Evolutionary conservation across 2,888 invertebrate genomes (phyloP).

Genomic region (Habrosyne pyritoides): DNA sequence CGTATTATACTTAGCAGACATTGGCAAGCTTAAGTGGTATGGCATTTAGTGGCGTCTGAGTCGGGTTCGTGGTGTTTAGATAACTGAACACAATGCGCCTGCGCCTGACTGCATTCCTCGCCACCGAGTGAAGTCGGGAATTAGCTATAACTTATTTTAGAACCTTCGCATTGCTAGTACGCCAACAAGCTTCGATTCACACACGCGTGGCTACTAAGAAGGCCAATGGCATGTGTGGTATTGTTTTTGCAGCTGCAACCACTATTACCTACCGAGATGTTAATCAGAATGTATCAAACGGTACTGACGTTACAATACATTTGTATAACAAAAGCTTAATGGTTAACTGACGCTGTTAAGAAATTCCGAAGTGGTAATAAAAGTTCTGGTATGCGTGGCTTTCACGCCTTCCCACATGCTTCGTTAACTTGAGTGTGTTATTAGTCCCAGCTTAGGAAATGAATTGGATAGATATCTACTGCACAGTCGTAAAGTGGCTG

Average conservation of each 20-base stretch:
- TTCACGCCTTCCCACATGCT: constrained; percentile 32
- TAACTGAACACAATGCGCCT: constrained; percentile 52
- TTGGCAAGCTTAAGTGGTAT: neutral
- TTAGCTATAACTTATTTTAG: constrained; percentile 68
- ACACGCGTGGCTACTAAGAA: constrained; percentile 27
- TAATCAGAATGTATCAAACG: constrained; percentile 51
- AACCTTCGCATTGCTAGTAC: constrained; percentile 39
- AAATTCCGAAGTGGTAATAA: constrained; percentile 44
- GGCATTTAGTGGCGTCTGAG: constrained; percentile 27
- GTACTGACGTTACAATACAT: constrained; percentile 45
- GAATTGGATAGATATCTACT: constrained; percentile 2
- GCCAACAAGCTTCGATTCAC: constrained; percentile 21
- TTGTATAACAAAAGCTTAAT: constrained; percentile 55
- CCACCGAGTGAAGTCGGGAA: constrained; percentile 51
- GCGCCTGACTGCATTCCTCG: constrained; percentile 61
- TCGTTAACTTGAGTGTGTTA: constrained; percentile 28
- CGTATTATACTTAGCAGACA: neutral
- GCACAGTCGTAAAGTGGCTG: neutral
- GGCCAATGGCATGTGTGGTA: constrained; percentile 34
- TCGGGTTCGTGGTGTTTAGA: constrained; percentile 59
- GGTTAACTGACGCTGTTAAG: constrained; percentile 38
- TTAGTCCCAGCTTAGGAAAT: constrained; percentile 14
- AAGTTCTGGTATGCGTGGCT: constrained; percentile 39
- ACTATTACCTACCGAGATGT: constrained; percentile 23
- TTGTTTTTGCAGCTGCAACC: constrained; percentile 37